phyloP scores from a whole-genome alignment of 1,140 invertebrate genomes.

The Ptiloglossa arizonensis region DNA sequence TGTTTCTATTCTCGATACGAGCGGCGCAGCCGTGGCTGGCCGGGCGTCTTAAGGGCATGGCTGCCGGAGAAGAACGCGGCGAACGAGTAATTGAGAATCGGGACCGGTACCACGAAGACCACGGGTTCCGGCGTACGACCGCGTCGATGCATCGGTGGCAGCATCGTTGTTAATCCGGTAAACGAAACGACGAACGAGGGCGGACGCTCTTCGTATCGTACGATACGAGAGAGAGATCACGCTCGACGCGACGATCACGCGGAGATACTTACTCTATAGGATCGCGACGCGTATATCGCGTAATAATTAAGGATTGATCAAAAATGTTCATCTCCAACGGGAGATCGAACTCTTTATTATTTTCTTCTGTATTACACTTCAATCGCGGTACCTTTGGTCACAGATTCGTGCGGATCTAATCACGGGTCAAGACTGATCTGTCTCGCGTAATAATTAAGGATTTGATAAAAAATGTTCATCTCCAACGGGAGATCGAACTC shows the following conservation, averaged over 20 bases:
- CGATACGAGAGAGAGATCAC: not conserved
- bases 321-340: no score
- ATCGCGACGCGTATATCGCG: not conserved
- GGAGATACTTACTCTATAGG: not conserved
- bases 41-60: constrained; percentile 45
- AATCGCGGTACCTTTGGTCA: no score
- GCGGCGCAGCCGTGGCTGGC: not conserved
- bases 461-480: no score
- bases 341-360: no score
- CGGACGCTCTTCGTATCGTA: no score
- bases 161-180: not conserved
- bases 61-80: constrained; percentile 9
- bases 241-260: not conserved
- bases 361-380: no score
- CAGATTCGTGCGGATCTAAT: no score
- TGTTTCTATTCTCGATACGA: constrained; percentile 39
- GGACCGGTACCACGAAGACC: constrained; percentile 2
- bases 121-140: not conserved
- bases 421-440: no score
- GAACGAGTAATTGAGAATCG: constrained; percentile 54
- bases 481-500: no score
- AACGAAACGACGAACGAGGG: constrained; percentile 1
- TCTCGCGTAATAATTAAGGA: no score
- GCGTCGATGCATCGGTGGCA: not conserved
- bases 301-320: no score